Evolutionary conservation across 2,888 invertebrate genomes (phyloP), one percentile per base, ranked within the genome.

Genomic region (Psylliodes chrysocephalus): DNA sequence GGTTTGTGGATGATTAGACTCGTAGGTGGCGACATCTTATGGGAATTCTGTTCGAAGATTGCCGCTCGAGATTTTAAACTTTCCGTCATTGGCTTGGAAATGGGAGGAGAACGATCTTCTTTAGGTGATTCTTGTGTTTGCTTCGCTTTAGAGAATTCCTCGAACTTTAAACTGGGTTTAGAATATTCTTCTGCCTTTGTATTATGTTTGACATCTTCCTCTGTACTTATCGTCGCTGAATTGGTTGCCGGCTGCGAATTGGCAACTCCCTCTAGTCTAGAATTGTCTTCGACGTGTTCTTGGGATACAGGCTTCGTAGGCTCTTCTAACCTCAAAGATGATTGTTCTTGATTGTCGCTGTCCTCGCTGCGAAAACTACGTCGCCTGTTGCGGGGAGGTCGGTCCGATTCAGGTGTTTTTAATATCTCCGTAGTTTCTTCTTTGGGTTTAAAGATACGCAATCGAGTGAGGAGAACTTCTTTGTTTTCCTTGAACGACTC

Each of bases 401-500:
- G 53, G 8, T 70, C 69, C 3, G 14, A 6, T 7, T 66, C 70
- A 0, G 28, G 14, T 1, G 49, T 30, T 44, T 61, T 60, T 2
- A 66, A 19, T 10, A 17, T 15, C 12, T 64, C 64, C 3, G 64
- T 57, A 17, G 38, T 46, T 15, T 77, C 76, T 8, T 77, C 77
- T 54, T 74, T 74, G 33, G 66, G 67, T 46, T 77, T 78, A 69
- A 71, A 78, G 14, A 85, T 83, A 72, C 86, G 86, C 59, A 82
- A 71, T n/a, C 81, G 71, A 7, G 78, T 77, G 46, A 82, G 83
- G 44, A 88, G 84, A 28, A 82, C 78, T 1, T 88, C 88, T 63
- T 85, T 87, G 60, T 82, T 79, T 69, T 89, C 89, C 51, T 90
- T 86, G 64, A 94, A 90, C 7, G 93, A 91, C 71, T 93, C 93